These are phyloP conservation scores for Drosophila trapezifrons DNA, from an alignment of 1,140 invertebrate species.

Conservation along the genomic window DNA sequence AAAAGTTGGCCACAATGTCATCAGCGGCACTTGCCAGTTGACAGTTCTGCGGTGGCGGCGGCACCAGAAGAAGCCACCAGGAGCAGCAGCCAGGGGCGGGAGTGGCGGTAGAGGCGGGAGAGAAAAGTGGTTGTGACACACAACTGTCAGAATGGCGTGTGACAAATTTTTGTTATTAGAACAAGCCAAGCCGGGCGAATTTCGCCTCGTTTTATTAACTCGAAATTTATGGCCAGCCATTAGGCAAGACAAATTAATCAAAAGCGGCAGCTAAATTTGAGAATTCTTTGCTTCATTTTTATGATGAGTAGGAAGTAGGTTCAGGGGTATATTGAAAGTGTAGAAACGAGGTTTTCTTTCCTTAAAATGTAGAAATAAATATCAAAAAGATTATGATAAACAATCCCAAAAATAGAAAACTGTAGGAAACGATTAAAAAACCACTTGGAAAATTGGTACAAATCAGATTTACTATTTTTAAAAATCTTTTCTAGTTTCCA, in stretches of 20 bases:
- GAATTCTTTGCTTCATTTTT: slow-evolving; percentile 19
- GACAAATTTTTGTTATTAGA: slow-evolving; percentile 77
- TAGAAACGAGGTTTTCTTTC: not conserved
- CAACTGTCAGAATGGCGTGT: slow-evolving; percentile 72
- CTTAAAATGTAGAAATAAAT: too few species aligned
- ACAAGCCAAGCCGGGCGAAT: slow-evolving; percentile 28
- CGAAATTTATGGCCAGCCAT: slow-evolving; percentile 72
- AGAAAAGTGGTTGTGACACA: slow-evolving; percentile 63
- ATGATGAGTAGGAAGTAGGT: not conserved
- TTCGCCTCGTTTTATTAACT: slow-evolving; percentile 72
- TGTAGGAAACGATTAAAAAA: too few species aligned
- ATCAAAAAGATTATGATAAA: too few species aligned
- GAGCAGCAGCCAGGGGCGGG: too few species aligned
- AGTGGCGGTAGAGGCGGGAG: not conserved
- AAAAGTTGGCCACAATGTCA: slow-evolving; percentile 53
- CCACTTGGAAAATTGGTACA: too few species aligned
- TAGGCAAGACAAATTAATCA: slow-evolving; percentile 74
- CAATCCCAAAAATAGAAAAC: too few species aligned
- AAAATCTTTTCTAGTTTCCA: too few species aligned
- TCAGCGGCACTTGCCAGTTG: slow-evolving; percentile 52
- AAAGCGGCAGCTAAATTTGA: slow-evolving; percentile 30
- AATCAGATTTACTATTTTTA: too few species aligned
- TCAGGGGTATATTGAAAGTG: not conserved
- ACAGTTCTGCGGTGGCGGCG: slow-evolving; percentile 35
- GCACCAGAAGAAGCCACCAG: slow-evolving; percentile 1